These are phyloP conservation scores for Orthosia gracilis DNA, from an alignment of 2,888 invertebrate species.

Conservation along the genomic window DNA sequence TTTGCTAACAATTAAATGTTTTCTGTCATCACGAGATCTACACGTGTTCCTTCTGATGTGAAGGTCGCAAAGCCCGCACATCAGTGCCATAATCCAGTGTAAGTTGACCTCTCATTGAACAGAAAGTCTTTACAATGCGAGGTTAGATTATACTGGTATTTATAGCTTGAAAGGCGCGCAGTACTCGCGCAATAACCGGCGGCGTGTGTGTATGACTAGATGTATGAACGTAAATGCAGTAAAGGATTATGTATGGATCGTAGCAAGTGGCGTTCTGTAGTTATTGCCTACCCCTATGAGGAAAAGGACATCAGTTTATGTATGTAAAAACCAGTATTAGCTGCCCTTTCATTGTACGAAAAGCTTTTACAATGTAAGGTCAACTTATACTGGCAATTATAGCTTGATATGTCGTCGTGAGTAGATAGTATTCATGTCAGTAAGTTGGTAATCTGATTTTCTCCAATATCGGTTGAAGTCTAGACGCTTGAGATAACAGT, in stretches of 20 bases:
- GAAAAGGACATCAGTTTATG: too few species aligned
- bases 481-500: slow-evolving; percentile 39
- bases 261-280: too few species aligned
- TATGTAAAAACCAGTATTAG: neutral
- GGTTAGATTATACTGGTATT: neutral
- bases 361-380: neutral
- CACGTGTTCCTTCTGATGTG: neutral
- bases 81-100: neutral
- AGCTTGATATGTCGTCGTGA: neutral
- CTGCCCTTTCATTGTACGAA: neutral
- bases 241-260: too few species aligned
- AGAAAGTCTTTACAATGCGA: neutral
- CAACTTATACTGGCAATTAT: neutral
- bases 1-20: neutral
- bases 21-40: neutral
- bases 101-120: neutral
- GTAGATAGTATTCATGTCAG: neutral
- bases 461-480: slow-evolving; percentile 35
- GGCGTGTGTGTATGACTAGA: too few species aligned
- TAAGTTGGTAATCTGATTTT: slow-evolving; percentile 16
- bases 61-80: neutral
- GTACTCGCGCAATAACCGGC: too few species aligned
- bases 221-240: too few species aligned
- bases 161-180: neutral
- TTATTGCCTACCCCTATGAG: too few species aligned